Conservation (phyloP, 30 jellyfish, hydroid and myxozoan species). For the Mastigias papua region DNA sequence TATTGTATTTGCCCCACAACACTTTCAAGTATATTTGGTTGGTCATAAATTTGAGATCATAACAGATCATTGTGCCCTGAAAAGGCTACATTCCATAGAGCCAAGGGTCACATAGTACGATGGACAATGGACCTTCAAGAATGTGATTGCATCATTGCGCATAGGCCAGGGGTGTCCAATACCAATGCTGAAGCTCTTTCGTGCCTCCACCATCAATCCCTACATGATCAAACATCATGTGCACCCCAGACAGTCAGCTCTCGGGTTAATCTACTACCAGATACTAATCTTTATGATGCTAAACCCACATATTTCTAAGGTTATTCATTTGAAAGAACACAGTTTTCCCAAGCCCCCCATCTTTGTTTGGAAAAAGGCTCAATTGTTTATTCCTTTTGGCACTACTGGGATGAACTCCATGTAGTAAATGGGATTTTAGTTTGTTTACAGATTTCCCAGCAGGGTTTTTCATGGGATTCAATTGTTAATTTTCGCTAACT, state of each 20-base stretch:
- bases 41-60: conserved; percentile 21
- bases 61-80: conserved; percentile 39
- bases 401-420: conserved; percentile 9
- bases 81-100: conserved; percentile 22
- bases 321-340: background rate
- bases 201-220: background rate
- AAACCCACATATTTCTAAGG: background rate
- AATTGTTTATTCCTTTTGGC: background rate
- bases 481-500: too few relatives aligned
- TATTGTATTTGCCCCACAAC: conserved; percentile 40
- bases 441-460: background rate
- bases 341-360: background rate
- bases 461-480: background rate
- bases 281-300: background rate
- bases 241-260: background rate
- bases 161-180: conserved; percentile 40
- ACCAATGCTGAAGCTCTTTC: background rate
- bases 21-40: conserved; percentile 27
- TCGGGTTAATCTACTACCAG: background rate
- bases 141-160: conserved; percentile 18
- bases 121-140: conserved; percentile 52
- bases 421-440: background rate
- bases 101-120: conserved; percentile 48
- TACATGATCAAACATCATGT: background rate
- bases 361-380: conserved; percentile 1